Evolutionary conservation across 2,113 vertebrate species (phyloP).

Genomic region (Bolborhynchus lineola): DNA sequence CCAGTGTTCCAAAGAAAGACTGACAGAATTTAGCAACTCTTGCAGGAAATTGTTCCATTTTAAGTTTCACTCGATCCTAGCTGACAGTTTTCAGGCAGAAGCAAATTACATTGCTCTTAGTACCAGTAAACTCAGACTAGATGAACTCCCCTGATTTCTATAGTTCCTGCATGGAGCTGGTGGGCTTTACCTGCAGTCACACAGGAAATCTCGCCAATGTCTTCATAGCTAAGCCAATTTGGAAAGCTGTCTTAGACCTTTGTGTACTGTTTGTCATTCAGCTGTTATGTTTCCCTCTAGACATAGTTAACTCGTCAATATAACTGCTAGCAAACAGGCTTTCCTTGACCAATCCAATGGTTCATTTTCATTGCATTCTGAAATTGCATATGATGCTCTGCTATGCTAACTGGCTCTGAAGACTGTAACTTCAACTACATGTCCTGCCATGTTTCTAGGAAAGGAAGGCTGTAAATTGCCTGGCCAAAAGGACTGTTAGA

Average conservation of each 20-base stretch:
- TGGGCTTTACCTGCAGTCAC: background rate
- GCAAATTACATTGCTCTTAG: background rate
- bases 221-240: constrained; percentile 45
- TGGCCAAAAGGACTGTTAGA: background rate
- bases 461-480: background rate
- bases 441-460: constrained; percentile 19
- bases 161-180: background rate
- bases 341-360: constrained; percentile 58
- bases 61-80: constrained; percentile 3
- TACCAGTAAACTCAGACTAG: background rate
- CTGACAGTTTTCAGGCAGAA: constrained; percentile 2
- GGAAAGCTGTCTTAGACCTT: constrained; percentile 55
- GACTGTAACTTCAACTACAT: constrained; percentile 9
- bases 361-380: constrained; percentile 50
- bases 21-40: background rate
- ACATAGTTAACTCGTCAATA: constrained; percentile 58
- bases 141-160: background rate
- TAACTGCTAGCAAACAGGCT: constrained; percentile 63
- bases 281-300: constrained; percentile 53
- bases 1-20: background rate
- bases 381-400: constrained; percentile 54
- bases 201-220: constrained; percentile 24
- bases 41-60: background rate
- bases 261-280: constrained; percentile 51
- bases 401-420: constrained; percentile 47